Evolutionary conservation across 2,797 vertebrate species (phyloP).

Genomic region (Melanotaenia nigrans): DNA sequence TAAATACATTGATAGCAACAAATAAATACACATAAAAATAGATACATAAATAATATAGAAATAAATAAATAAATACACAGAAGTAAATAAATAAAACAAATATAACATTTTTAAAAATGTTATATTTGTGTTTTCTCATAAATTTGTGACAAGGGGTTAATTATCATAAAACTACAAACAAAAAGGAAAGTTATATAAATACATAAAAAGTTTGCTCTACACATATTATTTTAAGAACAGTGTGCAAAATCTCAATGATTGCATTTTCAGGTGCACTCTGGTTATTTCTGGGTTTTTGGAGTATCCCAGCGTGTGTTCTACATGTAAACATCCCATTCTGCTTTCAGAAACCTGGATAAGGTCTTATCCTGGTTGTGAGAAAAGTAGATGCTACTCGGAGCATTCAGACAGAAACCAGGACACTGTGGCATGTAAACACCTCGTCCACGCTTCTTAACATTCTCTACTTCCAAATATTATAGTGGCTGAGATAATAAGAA

Average conservation of each 20-base stretch:
- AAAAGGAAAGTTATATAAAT: no score
- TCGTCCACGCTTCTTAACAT: not conserved
- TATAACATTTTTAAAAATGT: no score
- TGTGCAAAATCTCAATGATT: not conserved
- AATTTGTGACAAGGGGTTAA: no score
- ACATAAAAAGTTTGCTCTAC: not conserved
- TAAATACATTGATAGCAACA: no score
- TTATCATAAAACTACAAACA: no score
- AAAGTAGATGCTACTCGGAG: not conserved
- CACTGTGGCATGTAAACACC: slow-evolving; percentile 3
- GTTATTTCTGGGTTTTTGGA: not conserved
- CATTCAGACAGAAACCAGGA: not conserved
- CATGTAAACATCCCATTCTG: not conserved
- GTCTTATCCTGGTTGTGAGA: not conserved
- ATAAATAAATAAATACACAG: no score
- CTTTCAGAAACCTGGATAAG: not conserved
- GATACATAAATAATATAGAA: no score
- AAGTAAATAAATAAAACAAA: no score
- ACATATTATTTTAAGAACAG: not conserved
- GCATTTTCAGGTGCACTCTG: not conserved
- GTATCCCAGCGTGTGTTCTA: not conserved
- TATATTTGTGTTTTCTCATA: no score
- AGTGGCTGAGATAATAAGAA: not conserved
- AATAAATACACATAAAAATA: no score
- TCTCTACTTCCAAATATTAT: slow-evolving; percentile 4